Evolutionary conservation across 2,797 vertebrate genomes (phyloP), one percentile per base, ranked within the genome.

Genomic region (Sebastes alutus): DNA sequence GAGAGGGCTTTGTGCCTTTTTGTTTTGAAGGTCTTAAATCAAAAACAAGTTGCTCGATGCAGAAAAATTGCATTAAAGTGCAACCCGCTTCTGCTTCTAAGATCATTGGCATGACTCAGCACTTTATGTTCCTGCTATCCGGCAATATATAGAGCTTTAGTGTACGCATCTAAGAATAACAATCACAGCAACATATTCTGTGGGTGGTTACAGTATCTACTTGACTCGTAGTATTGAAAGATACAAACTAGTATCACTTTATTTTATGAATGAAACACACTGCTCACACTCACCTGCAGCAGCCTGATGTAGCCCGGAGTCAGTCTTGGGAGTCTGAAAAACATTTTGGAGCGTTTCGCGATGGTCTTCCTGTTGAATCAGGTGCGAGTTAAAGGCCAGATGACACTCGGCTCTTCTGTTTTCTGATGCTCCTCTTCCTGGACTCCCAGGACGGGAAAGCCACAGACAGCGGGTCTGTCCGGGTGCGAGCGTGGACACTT

Each of bases 291-390:
- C 70, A 96, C 95, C 94, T 95, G 95, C 88, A 96, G 87, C 76
- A 92, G 88, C 78, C 93, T 83, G 86, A 95, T 94, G 89, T 95
- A 96, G 60, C 93, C 77, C 1, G 91, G 92, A 68, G 93, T 94
- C 81, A 93, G 78, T 84, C 91, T 90, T 6, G 89, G 91, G 56
- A 96, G 33, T 84, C 90, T 80, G 82, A 85, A 94, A 81, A 95
- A 89, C 95, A 96, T 95, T 61, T 72, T 85, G 66, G 70, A 67
- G 75, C 6, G 29, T 38, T 78, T 67, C 22, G 55, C 8, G 5
- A 52, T n/a, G 65, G 60, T 83, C 56, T 72, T 67, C n/a, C 61
- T 61, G 63, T 35, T 63, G n/a, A 82, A 78, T 68, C 49, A 67
- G 70, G 23, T 56, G 56, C 23, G 29, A 62, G 29, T 62, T 20